A percentile compares a stretch with the other conserved stretches of the same genome.
Evolutionary conservation across 2,888 invertebrate species (phyloP).

Genomic region (Abrostola tripartita): DNA sequence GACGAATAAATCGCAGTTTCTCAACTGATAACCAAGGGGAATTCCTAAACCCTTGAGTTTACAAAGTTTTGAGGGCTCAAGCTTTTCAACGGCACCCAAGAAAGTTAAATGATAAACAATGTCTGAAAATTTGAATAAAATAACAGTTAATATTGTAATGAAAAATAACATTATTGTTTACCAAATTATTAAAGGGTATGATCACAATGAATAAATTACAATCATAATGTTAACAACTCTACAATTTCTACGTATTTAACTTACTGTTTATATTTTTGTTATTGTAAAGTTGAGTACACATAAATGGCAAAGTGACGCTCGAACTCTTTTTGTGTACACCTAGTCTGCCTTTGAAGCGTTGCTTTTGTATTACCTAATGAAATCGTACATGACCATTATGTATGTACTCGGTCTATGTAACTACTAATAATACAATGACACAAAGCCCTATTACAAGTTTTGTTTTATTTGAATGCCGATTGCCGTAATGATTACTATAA

Average conservation of each 20-base stretch:
- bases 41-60: constrained; percentile 23
- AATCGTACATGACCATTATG: background rate
- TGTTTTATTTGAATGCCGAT: background rate
- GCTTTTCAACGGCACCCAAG: constrained; percentile 29
- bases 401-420: background rate
- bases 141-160: constrained; percentile 21
- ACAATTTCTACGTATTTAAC: constrained; percentile 25
- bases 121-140: constrained; percentile 22
- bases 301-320: constrained; percentile 7
- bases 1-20: constrained; percentile 13
- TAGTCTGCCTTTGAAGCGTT: constrained; percentile 2
- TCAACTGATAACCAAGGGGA: constrained; percentile 16
- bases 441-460: background rate
- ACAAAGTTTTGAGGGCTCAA: constrained; percentile 20
- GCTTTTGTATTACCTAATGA: constrained; percentile 4
- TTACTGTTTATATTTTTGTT: constrained; percentile 45
- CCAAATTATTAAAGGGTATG: constrained; percentile 17
- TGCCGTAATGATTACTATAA: too few relatives aligned
- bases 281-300: constrained; percentile 7
- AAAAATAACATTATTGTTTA: constrained; percentile 36
- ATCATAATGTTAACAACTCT: constrained; percentile 30
- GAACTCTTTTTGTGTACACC: constrained; percentile 3
- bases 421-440: background rate
- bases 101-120: constrained; percentile 22
- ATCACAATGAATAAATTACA: constrained; percentile 24